Base-by-base conservation (phyloP, 1,140 invertebrate genomes). In the Parasteatoda tepidariorum region DNA sequence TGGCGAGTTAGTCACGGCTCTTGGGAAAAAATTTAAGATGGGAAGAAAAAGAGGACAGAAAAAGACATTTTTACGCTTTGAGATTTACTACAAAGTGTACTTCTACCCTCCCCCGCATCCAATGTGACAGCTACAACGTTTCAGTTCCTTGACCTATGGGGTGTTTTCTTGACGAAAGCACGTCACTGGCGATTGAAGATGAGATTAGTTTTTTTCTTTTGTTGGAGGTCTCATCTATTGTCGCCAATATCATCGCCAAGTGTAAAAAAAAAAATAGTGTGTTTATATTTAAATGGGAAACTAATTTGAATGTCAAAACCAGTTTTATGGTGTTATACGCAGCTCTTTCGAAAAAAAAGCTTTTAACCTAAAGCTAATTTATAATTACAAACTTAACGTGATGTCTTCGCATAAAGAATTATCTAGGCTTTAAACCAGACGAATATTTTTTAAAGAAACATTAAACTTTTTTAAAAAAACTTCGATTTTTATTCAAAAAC, bases 51-150 rank as follows among this genome's bases (percentile, higher is more conserved):
- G 61, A 76, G n/a, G 38, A 62, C 30, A 71, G 34, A 22, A 54
- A 64, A 41, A 59, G 67, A 41, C 66, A 62, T 82, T 82, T 48
- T 82, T 82, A 82, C 78, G 78, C 54, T 71, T 54, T 62, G 78
- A 82, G 78, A 82, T 70, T 82, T 82, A 82, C 78, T 82, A 82
- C 78, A 82, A 82, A 82, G 78, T 55, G 48, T 18, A n/a, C 24
- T n/a, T 38, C 57, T 34, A 28, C 6, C 30, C 2, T 33, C 38
- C 48, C 15, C 24, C 31, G n/a, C 22, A 18, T 6, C 18, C 11
- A n/a, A 22, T 5, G 13, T 67, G 64, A 41, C 48, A 34, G 61
- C 41, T 66, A 82, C 67, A 71, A 70, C 78, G 55, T 71, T 61
- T 64, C 67, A 71, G 78, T 82, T 82, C 78, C 30, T 82, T 82